Evolutionary conservation across 35 echinoderm and acorn worm species (phyloP).

Genomic region (Heliocidaris erythrogramma): DNA sequence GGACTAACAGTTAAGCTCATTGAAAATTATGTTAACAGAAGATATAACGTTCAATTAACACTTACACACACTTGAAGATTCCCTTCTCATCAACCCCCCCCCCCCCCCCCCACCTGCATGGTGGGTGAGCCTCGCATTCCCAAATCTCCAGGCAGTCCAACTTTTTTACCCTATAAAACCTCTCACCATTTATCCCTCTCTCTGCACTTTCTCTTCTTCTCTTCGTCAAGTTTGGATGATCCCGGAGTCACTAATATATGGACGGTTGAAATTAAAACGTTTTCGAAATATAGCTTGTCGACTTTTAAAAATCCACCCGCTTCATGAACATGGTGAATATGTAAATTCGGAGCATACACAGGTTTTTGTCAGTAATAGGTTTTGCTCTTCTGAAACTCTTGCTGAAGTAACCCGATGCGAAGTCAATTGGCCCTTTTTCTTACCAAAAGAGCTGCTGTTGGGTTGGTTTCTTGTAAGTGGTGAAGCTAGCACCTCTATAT

Average conservation of each 20-base stretch:
- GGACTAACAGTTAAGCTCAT: too few relatives aligned
- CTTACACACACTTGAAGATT: background rate
- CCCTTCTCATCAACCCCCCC: slow-evolving; percentile 16
- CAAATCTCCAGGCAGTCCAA: background rate
- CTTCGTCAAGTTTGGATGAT: background rate
- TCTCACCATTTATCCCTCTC: background rate
- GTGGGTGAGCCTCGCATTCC: background rate
- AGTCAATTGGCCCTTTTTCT: too few relatives aligned
- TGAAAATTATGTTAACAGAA: too few relatives aligned
- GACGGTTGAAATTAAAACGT: background rate
- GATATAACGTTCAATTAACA: background rate
- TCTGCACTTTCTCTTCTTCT: background rate
- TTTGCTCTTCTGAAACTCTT: too few relatives aligned
- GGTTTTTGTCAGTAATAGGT: too few relatives aligned
- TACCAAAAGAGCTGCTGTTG: too few relatives aligned
- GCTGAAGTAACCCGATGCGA: too few relatives aligned
- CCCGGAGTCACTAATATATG: background rate
- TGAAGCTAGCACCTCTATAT: too few relatives aligned
- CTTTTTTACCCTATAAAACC: background rate
- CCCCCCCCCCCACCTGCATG: background rate
- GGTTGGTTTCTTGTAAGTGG: too few relatives aligned
- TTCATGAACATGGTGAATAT: too few relatives aligned
- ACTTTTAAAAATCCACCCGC: too few relatives aligned
- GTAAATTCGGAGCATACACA: too few relatives aligned
- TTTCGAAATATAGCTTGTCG: background rate